phyloP scores from a whole-genome alignment of 2,113 vertebrate genomes.

The Scomber scombrus region DNA sequence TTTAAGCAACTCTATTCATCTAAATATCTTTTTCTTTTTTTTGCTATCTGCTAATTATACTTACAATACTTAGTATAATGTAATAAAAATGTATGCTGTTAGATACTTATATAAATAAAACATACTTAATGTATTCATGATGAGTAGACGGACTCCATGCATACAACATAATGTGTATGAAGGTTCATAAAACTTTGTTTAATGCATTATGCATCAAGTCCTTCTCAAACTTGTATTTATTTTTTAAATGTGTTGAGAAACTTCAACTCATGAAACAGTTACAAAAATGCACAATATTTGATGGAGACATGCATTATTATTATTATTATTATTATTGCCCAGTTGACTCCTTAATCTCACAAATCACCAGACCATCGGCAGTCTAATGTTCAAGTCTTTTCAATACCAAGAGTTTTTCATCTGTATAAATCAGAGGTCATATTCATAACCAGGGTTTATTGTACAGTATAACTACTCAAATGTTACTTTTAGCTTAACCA shows the following conservation, averaged over 20 bases:
- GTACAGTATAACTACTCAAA: neutral
- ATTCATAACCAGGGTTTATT: neutral
- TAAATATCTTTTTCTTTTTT: no score
- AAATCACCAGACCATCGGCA: neutral
- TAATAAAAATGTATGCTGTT: no score
- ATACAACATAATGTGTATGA: neutral
- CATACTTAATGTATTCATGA: no score
- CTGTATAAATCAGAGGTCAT: neutral
- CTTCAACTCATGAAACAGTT: neutral
- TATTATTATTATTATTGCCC: no score
- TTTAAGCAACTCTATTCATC: no score
- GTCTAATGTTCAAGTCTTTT: neutral
- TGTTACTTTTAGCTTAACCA: no score
- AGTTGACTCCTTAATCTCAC: conserved; percentile 8
- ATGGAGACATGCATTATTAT: neutral
- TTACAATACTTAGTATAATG: no score
- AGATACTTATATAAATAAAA: no score
- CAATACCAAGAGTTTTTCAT: neutral
- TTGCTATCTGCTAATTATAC: no score
- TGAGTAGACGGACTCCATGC: no score
- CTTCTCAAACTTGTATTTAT: neutral
- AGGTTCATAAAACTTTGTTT: neutral
- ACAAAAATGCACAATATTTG: neutral
- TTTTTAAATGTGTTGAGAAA: neutral
- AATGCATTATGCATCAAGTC: neutral